phyloP scores from a whole-genome alignment of 2,113 vertebrate species.

The Chloropsis cyanopogon region DNA sequence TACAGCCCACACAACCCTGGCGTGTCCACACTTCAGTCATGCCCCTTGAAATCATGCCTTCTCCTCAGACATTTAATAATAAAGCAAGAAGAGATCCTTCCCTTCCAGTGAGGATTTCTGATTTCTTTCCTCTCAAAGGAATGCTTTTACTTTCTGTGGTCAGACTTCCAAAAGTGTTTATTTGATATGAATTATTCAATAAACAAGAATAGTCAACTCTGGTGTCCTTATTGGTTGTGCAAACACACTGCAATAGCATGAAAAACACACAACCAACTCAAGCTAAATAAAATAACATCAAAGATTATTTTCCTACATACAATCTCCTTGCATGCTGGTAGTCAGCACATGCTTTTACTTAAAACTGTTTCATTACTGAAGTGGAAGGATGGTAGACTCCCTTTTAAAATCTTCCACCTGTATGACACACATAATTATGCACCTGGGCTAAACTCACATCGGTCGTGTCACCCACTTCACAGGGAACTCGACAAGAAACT shows the following conservation, averaged over 20 bases:
- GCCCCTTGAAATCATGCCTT: neutral
- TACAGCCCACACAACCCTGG: neutral
- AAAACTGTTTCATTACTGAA: neutral
- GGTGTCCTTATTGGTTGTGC: neutral
- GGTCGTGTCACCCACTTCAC: neutral
- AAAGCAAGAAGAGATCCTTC: neutral
- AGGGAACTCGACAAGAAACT: neutral
- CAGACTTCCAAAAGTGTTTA: neutral
- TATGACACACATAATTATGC: neutral
- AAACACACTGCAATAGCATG: neutral
- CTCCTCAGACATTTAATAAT: neutral
- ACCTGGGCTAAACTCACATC: neutral
- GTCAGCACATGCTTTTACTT: neutral
- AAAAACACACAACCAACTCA: neutral
- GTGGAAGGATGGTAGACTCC: neutral
- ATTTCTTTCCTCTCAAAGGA: neutral
- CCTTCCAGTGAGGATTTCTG: neutral
- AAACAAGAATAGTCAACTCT: slow-evolving; percentile 19
- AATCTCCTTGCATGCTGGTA: neutral
- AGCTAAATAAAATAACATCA: neutral
- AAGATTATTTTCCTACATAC: neutral
- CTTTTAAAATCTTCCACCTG: neutral
- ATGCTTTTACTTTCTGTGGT: neutral
- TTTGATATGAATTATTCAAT: slow-evolving; percentile 30
- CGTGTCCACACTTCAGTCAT: neutral